These are phyloP conservation scores for Drosophila seguyi DNA, from an alignment of 1,140 invertebrate species.

Conservation along the genomic window DNA sequence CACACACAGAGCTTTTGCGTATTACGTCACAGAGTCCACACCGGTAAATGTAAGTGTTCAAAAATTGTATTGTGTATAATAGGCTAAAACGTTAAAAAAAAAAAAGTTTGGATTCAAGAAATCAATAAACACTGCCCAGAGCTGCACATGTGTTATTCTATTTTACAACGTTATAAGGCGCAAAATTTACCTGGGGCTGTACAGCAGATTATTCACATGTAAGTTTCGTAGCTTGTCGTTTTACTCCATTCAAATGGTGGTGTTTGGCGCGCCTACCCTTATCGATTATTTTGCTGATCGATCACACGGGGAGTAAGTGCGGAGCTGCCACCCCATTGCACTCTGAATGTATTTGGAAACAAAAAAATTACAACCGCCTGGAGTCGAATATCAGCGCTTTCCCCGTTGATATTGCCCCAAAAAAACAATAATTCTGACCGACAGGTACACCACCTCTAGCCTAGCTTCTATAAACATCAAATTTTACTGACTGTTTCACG, in stretches of 20 bases:
- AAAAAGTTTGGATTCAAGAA: slow-evolving; percentile 42
- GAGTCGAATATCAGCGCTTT: neutral
- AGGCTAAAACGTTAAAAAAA: slow-evolving; percentile 28
- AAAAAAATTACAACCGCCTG: neutral
- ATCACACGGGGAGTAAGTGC: neutral
- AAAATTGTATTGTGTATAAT: slow-evolving; percentile 63
- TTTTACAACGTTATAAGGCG: slow-evolving; percentile 23
- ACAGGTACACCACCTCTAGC: neutral
- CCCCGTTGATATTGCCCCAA: too few species aligned
- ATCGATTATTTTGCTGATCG: slow-evolving; percentile 15
- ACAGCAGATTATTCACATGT: slow-evolving; percentile 33
- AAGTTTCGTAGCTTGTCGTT: slow-evolving; percentile 1
- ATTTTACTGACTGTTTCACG: slow-evolving; percentile 7
- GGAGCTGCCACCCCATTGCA: slow-evolving; percentile 9
- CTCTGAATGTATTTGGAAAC: neutral
- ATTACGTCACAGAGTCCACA: slow-evolving; percentile 42
- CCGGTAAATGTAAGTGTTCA: slow-evolving; percentile 33
- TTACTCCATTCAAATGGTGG: slow-evolving; percentile 4
- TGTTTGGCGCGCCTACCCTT: neutral
- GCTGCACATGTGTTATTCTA: slow-evolving; percentile 43
- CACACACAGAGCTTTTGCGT: slow-evolving; percentile 25
- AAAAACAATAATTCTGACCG: too few species aligned
- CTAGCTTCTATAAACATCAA: neutral
- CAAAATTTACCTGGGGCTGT: slow-evolving; percentile 36
- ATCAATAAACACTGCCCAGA: slow-evolving; percentile 42